Base-by-base conservation (phyloP, 2,797 vertebrate species). In the Buceros bicornis region DNA sequence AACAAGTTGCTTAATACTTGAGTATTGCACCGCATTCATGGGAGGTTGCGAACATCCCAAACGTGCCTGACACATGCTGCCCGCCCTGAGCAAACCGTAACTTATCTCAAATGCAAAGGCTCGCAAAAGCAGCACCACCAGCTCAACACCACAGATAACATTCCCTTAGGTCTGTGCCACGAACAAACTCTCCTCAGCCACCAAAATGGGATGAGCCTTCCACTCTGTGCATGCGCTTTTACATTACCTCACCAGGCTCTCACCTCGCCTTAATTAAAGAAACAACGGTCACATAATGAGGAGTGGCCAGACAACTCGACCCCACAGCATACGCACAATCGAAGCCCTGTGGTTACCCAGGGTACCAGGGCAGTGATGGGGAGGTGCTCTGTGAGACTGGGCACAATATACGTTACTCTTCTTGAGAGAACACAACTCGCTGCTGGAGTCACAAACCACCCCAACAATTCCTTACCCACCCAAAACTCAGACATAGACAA, bases 281-380 rank as follows among this genome's bases (percentile, higher is more conserved):
- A 51, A 40, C 37, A 12, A 40, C 0, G 7, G 16, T 24, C 65
- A 69, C 0, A 0, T 16, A 43, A 57, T 0, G 0, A 67, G 53
- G 25, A 78, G 19, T 42, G 13, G 13, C 17, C 19, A 8, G 1
- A 62, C 19, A 47, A 22, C 4, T 3, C 2, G 19, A 35, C 18
- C 18, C 57, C n/a, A 13, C 21, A 40, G 16, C 9, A 6, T 0
- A 10, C 47, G 20, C 20, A 25, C 15, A 57, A 21, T 2, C 69
- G 53, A 45, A 72, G 64, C 14, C 77, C 69, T 70, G 11, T 25
- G 24, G 22, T 10, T 45, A 24, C 12, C 25, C 64, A 58, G 4
- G 16, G 12, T 7, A 31, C 33, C 26, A 71, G 37, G 37, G 37
- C 20, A 6, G 60, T 66, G 81, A 54, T 1, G 17, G 45, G 64